Evolutionary conservation across 2,113 vertebrate genomes (phyloP), one percentile per base, ranked within the genome.

Genomic region (Cercopithecus mona): DNA sequence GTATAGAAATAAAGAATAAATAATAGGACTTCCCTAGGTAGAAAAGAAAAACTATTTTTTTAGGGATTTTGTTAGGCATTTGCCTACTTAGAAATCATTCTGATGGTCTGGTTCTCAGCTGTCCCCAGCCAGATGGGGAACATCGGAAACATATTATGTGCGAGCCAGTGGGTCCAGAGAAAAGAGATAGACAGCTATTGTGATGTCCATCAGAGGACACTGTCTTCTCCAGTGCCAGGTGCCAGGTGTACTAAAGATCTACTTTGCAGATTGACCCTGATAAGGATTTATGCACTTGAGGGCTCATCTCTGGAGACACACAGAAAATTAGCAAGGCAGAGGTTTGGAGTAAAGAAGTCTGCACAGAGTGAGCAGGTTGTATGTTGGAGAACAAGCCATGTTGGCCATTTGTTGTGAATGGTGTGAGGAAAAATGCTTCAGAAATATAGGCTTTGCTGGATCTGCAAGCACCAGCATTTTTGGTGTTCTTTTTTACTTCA

Each of bases 121-220:
- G 43, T 45, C 45, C 13, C 16, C 35, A 70, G 13, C 32, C 50
- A 9, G 43, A n/a, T 48, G 52, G 50, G 66, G 70, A 93, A 2
- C 1, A 7, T 43, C 25, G 72, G 64, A 89, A 59, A 55, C 2
- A 0, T 30, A 11, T 35, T 27, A 11, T 20, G 2, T 30, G 43
- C 6, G 4, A 32, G 32, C 45, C 35, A 43, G 0, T 55, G 23
- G 79, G 82, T 66, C n/a, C 35, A 1, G 20, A n/a, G 52, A 30
- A 17, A 20, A 11, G n/a, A 76, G 32, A 25, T 0, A 0, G 0
- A 20, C 0, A 23, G 30, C 22, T 12, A 0, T 20, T 22, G 30
- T 3, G 25, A 3, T n/a, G 38, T 25, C 27, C 8, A 2, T 32
- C 1, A 18, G 45, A 61, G 75, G 25, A 40, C 16, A 5, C 59